Conservation (phyloP, 2,888 invertebrate species). For the Ernsta delagoae region DNA sequence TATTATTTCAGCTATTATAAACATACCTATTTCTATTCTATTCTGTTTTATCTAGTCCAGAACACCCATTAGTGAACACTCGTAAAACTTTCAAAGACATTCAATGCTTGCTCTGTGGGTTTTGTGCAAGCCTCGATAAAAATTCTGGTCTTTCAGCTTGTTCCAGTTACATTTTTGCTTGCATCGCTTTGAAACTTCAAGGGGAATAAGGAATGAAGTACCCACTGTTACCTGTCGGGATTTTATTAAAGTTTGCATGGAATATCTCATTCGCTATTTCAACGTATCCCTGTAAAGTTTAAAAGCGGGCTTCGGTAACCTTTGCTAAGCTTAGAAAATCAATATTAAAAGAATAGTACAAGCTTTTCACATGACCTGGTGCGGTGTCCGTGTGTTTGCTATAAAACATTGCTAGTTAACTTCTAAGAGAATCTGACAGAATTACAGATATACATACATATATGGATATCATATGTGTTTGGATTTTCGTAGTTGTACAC, state of each 20-base stretch:
- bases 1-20: too few species aligned
- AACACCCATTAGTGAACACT: not conserved
- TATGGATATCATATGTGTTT: too few species aligned
- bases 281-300: not conserved
- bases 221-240: not conserved
- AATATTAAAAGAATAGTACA: too few species aligned
- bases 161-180: not conserved
- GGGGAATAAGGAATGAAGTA: slow-evolving; percentile 9
- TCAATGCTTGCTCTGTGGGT: not conserved
- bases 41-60: not conserved
- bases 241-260: not conserved
- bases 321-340: too few species aligned
- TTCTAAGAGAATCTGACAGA: too few species aligned
- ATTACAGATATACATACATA: too few species aligned
- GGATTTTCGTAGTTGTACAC: not conserved
- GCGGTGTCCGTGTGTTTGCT: too few species aligned
- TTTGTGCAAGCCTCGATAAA: slow-evolving; percentile 1
- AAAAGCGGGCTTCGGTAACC: too few species aligned
- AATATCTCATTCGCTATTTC: not conserved
- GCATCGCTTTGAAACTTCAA: slow-evolving; percentile 1
- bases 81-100: slow-evolving; percentile 11
- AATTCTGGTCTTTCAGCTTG: slow-evolving; percentile 9
- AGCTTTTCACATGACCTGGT: too few species aligned
- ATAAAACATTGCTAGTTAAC: too few species aligned
- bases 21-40: too few species aligned